Evolutionary conservation across 2,797 vertebrate genomes (phyloP).

Genomic region (Cyprinella venusta): DNA sequence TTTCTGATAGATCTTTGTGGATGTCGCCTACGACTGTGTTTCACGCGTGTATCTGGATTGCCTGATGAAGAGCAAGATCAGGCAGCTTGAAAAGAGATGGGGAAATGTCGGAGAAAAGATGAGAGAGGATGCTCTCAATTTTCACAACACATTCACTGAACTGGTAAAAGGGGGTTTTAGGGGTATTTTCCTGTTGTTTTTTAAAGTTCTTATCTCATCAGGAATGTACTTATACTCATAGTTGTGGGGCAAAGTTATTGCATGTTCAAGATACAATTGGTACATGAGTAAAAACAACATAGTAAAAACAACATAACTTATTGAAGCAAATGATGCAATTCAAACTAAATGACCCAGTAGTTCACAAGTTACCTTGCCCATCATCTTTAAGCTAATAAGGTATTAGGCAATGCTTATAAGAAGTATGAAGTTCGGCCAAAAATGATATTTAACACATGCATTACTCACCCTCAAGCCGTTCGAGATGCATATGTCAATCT

Average conservation of each 20-base stretch:
- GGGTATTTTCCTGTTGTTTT: background rate
- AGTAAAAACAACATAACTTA: too few relatives aligned
- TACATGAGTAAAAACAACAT: background rate
- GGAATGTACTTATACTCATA: background rate
- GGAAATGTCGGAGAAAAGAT: slow-evolving; percentile 51
- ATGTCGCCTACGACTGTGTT: slow-evolving; percentile 47
- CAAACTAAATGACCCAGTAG: background rate
- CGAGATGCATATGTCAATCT: too few relatives aligned
- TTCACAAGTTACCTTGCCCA: too few relatives aligned
- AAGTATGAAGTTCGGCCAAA: too few relatives aligned
- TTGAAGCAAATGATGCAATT: background rate
- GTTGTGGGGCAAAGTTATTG: background rate
- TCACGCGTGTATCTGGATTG: slow-evolving; percentile 60
- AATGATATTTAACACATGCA: too few relatives aligned
- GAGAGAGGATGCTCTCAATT: slow-evolving; percentile 45
- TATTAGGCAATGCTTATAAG: too few relatives aligned
- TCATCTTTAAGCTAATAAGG: background rate
- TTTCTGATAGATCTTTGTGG: slow-evolving; percentile 52
- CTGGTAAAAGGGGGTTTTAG: slow-evolving; percentile 63
- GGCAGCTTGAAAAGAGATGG: slow-evolving; percentile 61
- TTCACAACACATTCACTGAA: slow-evolving; percentile 53
- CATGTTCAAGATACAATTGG: background rate
- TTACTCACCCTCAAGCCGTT: too few relatives aligned
- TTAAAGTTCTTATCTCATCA: background rate
- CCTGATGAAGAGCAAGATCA: slow-evolving; percentile 55